Percentiles rank a stretch among this genome's conserved stretches.
These are phyloP conservation scores for Mycteria americana DNA, from an alignment of 2,797 vertebrate species.

Conservation along the genomic window DNA sequence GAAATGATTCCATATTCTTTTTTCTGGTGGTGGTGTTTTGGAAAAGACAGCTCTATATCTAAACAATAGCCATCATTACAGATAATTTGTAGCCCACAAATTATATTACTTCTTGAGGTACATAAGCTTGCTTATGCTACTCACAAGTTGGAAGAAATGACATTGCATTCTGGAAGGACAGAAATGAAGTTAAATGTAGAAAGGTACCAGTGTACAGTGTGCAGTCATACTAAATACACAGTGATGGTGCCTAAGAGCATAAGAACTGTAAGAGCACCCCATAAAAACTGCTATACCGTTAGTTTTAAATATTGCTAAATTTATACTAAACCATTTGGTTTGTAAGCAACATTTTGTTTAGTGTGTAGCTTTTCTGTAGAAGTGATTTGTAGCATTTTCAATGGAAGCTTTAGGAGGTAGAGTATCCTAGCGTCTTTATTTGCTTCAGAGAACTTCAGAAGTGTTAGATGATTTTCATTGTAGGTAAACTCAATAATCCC, in stretches of 20 bases:
- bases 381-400: not conserved
- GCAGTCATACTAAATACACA: not conserved
- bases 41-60: not conserved
- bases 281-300: not conserved
- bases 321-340: not conserved
- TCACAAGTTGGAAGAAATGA: not conserved
- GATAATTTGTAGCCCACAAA: not conserved
- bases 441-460: not conserved
- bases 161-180: not conserved
- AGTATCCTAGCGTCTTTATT: not conserved
- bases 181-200: not conserved
- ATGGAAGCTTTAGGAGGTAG: not conserved
- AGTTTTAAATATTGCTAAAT: not conserved
- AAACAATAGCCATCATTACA: not conserved
- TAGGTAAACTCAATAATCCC: not conserved
- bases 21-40: not conserved
- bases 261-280: not conserved
- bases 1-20: not conserved
- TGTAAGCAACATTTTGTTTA: not conserved
- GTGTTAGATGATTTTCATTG: not conserved
- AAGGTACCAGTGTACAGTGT: not conserved
- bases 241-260: not conserved
- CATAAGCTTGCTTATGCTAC: not conserved
- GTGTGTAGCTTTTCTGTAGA: not conserved
- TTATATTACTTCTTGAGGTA: not conserved